Base-by-base conservation (phyloP, 2,113 vertebrate species). In the Oryzias melastigma region DNA sequence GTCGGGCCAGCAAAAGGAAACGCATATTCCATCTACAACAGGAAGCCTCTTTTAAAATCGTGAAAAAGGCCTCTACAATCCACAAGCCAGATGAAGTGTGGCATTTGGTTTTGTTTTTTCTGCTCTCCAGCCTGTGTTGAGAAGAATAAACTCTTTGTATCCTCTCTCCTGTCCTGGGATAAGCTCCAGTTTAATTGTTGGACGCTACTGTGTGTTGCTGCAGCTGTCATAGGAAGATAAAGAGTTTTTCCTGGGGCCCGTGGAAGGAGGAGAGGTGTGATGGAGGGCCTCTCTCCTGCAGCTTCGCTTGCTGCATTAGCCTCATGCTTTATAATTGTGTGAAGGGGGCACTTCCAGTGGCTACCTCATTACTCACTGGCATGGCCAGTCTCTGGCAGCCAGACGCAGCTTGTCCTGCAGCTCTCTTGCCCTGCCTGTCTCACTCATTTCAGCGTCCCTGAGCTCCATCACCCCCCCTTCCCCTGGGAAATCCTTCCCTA, bases 251-350 rank as follows among this genome's bases (percentile, higher is more conserved):
- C 82, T 66, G 63, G 65, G 84, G 86, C 86, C 14, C 75, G 58
- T 73, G 84, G 70, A 83, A 65, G 78, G 78, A 82, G 69, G 65
- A 75, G 65, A 69, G 70, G 46, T 52, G 83, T 91, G 90, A 92
- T 92, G 86, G 80, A 90, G 86, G 81, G 87, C 74, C 85, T 75
- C 65, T 85, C 87, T 90, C 83, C 83, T 82, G 82, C 82, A 82
- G 83, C 85, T 88, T 83, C 62, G 52, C 78, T 81, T 86, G 78
- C 82, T 84, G 87, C 85, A 88, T 90, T 86, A 90, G 82, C 86
- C 85, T 64, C 65, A 50, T 61, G 62, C 88, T 89, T 90, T 90
- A 89, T 91, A 91, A 92, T 89, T 90, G 89, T 87, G 87, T 87
- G 90, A 89, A 78, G 76, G 87, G 89, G 86, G 83, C 87, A 87